A percentile compares a stretch with the other conserved stretches of the same genome.
Evolutionary conservation across 2,888 invertebrate genomes (phyloP).

Genomic region (Sicus ferrugineus): DNA sequence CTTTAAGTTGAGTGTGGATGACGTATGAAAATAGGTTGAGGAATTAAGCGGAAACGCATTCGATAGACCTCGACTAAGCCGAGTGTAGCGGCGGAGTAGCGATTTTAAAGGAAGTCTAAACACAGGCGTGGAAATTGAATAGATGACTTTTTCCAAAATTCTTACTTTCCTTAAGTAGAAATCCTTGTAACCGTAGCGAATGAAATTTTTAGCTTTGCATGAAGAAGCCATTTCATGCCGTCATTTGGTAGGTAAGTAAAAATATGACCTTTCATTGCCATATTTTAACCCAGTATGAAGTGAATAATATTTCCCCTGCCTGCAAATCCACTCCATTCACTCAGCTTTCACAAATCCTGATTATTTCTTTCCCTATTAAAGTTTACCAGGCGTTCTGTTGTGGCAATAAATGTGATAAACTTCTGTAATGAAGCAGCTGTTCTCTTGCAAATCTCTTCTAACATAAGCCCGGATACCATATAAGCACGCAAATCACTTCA

Average conservation of each 20-base stretch:
- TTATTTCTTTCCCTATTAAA: constrained; percentile 1
- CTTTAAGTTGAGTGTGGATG: constrained; percentile 8
- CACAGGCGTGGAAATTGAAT: no score
- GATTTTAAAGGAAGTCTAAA: no score
- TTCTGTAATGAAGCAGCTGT: neutral
- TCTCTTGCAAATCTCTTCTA: constrained; percentile 7
- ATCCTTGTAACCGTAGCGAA: neutral
- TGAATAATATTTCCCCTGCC: neutral
- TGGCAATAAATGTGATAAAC: constrained; percentile 11
- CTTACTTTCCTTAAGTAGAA: neutral
- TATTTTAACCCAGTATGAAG: neutral
- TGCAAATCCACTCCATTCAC: no score
- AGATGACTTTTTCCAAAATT: neutral
- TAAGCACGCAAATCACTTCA: constrained; percentile 42
- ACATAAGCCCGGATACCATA: neutral
- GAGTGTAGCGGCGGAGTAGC: no score
- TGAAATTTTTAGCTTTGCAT: neutral
- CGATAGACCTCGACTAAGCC: neutral
- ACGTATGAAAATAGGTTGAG: neutral
- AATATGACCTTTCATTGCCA: neutral
- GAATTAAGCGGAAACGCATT: constrained; percentile 12
- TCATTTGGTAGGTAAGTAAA: neutral
- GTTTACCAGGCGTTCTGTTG: neutral
- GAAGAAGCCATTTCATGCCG: neutral
- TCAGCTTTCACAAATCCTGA: neutral